These are phyloP conservation scores for Actinostola sp. DNA, from an alignment of 92 coral and sea anemone genomes.

Conservation along the genomic window DNA sequence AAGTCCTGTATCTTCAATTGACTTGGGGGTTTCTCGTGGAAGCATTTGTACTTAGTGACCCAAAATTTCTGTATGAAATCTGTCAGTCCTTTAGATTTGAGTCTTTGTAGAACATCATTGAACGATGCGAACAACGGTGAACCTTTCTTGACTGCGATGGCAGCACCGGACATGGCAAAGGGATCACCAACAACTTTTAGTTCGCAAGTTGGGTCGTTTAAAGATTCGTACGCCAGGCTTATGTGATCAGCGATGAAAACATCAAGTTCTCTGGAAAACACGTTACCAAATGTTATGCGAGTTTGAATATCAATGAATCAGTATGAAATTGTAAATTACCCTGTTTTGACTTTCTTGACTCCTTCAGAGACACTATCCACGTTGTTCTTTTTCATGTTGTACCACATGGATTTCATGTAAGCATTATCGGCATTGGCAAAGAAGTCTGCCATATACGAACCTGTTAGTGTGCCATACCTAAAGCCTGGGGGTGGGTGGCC, in stretches of 20 bases:
- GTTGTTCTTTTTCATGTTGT: slow-evolving; percentile 70
- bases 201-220: slow-evolving; percentile 67
- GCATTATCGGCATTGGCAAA: slow-evolving; percentile 72
- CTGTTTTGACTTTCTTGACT: slow-evolving; percentile 63
- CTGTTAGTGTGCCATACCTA: slow-evolving; percentile 73
- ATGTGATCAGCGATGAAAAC: slow-evolving; percentile 81
- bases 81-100: slow-evolving; percentile 76
- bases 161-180: slow-evolving; percentile 89
- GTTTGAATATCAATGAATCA: background rate
- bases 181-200: slow-evolving; percentile 83
- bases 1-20: slow-evolving; percentile 72
- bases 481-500: slow-evolving; percentile 80
- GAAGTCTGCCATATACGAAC: slow-evolving; percentile 86
- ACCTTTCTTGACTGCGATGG: slow-evolving; percentile 72
- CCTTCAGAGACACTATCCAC: slow-evolving; percentile 72
- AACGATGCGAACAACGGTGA: slow-evolving; percentile 69
- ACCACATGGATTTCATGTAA: slow-evolving; percentile 77
- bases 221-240: slow-evolving; percentile 73
- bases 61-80: slow-evolving; percentile 81
- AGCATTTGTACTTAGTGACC: slow-evolving; percentile 70
- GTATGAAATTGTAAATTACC: slow-evolving; percentile 38
- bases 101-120: slow-evolving; percentile 54
- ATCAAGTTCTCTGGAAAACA: slow-evolving; percentile 61
- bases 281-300: too few relatives aligned
- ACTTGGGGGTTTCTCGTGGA: slow-evolving; percentile 67